Base-by-base conservation (phyloP, 2,888 invertebrate species). In the Idaea biselata region DNA sequence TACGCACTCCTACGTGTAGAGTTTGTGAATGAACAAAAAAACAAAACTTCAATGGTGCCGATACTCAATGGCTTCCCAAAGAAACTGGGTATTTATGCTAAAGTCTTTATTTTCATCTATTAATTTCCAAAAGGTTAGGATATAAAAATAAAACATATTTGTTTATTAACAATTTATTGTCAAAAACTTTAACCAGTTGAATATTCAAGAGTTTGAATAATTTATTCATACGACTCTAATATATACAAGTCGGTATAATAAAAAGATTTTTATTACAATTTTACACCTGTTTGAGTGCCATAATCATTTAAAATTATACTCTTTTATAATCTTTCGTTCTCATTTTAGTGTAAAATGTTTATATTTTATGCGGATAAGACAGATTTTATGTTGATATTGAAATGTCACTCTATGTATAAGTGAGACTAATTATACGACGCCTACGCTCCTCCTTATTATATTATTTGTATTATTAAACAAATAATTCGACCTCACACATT, bases 281-380 rank as follows among this genome's bases (percentile, higher is more conserved):
- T 70, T 68, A 72, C 72, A 72, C 72, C 70, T 70, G 68, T 72
- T 72, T 67, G 61, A 67, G 66, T 69, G 68, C 68, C 66, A 65
- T 70, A 70, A 68, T 66, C 67, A 62, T 62, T 64, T 69, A 55
- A 62, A 63, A 64, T 62, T 67, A 66, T 66, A 68, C 58, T 56
- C 18, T 56, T 18, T 56, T 56, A 56, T 56, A 56, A 11, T 56
- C 17, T 17, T 18, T 16, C 56, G 56, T 56, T 56, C 56, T 56
- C 56, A 18, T 56, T 56, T 56, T 56, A 56, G 56, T 56, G 56
- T 56, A 18, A 56, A 18, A 56, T 56, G 56, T 56, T 17, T 56
- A 18, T 18, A 56, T 18, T 56, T 55, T 55, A 17, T 55, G 17
- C 17, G 55, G 55, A 55, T 55, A 18, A 56, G 56, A 56, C 56